Base-by-base conservation (phyloP, 2,888 invertebrate species). In the Harpalus rufipes region DNA sequence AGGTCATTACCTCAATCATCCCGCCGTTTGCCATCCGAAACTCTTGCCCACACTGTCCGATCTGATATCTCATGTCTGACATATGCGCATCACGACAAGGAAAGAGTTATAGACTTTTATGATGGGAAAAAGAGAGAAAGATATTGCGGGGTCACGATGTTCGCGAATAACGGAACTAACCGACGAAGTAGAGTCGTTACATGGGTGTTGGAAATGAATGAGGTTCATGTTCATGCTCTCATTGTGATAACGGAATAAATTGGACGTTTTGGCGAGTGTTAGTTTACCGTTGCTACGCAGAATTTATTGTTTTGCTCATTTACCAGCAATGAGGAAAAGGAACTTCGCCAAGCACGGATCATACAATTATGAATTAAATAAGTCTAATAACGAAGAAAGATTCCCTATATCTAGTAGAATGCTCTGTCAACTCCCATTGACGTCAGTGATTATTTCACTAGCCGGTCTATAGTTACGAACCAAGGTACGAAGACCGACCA, bases 171-270 rank as follows among this genome's bases (percentile, higher is more conserved):
- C 72, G 72, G 72, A 74, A 18, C 16, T 2, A n/a, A 18, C 72
- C 72, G 72, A 74, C 44, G 72, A 41, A 44, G 72, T 74, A 14
- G 41, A 8, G 41, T 74, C 72, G 41, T 74, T 74, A 74, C 72
- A 44, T 44, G 72, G 68, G 41, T 74, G 72, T 74, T 74, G 44
- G 72, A 74, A 74, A 74, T 39, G 72, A 44, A 74, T 44, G 72
- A 74, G 44, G 44, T 51, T 51, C 44, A 44, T 41, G 72, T 74
- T 74, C 72, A 80, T 80, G 80, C 80, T 63, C 80, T 80, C 80
- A 80, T 80, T 80, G 80, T 59, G 63, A 80, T 80, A 80, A 80
- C 80, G 80, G 80, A 80, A 80, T 80, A 61, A 80, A 80, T 74
- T 74, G 72, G 72, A 74, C 72, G 72, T 74, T 74, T 74, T 74